phyloP scores from a whole-genome alignment of 2,797 vertebrate genomes.

The Tadarida brasiliensis region DNA sequence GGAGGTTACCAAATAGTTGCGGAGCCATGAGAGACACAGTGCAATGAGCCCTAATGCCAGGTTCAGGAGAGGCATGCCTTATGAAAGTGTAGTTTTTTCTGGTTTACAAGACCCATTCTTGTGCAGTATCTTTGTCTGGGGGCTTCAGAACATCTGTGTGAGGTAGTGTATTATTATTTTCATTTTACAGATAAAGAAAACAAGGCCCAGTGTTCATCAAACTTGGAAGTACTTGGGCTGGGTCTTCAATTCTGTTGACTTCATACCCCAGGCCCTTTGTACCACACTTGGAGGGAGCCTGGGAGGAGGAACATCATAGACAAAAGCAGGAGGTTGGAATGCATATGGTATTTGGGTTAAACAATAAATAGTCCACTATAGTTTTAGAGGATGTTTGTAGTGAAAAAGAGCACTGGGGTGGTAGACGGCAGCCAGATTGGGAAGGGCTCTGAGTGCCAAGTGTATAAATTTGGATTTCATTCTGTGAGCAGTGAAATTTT shows the following conservation, averaged over 20 bases:
- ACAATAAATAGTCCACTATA: neutral
- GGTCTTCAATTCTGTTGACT: neutral
- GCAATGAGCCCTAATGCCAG: neutral
- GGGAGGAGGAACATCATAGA: neutral
- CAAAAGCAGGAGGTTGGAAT: neutral
- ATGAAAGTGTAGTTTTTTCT: neutral
- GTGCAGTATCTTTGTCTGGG: neutral
- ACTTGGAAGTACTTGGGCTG: neutral
- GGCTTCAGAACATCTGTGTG: neutral
- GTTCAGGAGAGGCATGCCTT: neutral
- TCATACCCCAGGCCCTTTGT: neutral
- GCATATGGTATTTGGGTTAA: neutral
- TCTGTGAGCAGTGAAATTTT: neutral
- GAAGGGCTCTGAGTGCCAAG: neutral
- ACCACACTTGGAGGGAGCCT: neutral
- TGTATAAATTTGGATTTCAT: neutral
- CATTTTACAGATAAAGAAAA: neutral
- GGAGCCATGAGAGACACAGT: neutral
- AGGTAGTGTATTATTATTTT: neutral
- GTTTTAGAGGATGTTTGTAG: slow-evolving; percentile 22
- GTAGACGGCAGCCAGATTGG: neutral
- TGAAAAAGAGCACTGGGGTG: neutral
- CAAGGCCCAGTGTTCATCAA: neutral
- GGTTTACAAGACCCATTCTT: neutral
- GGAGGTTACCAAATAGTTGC: neutral